phyloP scores from a whole-genome alignment of 2,797 vertebrate species.

The Anabas testudineus region DNA sequence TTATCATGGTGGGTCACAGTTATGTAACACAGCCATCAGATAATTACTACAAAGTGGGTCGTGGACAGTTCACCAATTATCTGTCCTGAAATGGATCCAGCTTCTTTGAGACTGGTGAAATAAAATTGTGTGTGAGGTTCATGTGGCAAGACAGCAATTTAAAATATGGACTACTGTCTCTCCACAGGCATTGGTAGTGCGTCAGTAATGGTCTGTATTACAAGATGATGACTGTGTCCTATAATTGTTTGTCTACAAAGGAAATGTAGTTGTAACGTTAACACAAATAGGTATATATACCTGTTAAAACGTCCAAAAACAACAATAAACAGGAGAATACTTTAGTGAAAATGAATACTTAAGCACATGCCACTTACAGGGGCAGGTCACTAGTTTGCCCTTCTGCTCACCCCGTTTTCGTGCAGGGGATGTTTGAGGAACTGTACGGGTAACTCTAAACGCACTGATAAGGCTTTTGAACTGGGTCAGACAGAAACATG shows the following conservation, averaged over 20 bases:
- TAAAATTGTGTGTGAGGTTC: slow-evolving; percentile 17
- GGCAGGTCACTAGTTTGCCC: neutral
- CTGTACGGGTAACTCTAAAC: slow-evolving; percentile 25
- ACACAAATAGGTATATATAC: neutral
- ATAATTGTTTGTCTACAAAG: neutral
- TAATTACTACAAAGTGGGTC: slow-evolving; percentile 65
- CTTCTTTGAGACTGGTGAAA: slow-evolving; percentile 10
- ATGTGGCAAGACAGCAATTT: neutral
- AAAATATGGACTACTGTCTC: neutral
- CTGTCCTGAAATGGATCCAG: slow-evolving; percentile 53
- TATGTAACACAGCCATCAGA: slow-evolving; percentile 53
- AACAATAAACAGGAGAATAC: neutral
- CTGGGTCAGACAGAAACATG: slow-evolving; percentile 57
- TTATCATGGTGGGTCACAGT: slow-evolving; percentile 32
- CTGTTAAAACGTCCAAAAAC: neutral
- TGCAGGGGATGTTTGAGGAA: slow-evolving; percentile 22
- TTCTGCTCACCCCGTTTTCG: slow-evolving; percentile 11
- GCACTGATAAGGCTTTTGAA: slow-evolving; percentile 34
- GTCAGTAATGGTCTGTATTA: neutral
- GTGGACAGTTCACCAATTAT: slow-evolving; percentile 41
- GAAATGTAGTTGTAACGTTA: neutral
- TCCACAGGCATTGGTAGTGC: neutral
- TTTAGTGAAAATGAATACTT: no score
- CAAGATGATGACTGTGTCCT: neutral
- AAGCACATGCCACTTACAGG: neutral